These are phyloP conservation scores for Amphiprion percula DNA, from an alignment of 2,113 vertebrate species.

Conservation along the genomic window DNA sequence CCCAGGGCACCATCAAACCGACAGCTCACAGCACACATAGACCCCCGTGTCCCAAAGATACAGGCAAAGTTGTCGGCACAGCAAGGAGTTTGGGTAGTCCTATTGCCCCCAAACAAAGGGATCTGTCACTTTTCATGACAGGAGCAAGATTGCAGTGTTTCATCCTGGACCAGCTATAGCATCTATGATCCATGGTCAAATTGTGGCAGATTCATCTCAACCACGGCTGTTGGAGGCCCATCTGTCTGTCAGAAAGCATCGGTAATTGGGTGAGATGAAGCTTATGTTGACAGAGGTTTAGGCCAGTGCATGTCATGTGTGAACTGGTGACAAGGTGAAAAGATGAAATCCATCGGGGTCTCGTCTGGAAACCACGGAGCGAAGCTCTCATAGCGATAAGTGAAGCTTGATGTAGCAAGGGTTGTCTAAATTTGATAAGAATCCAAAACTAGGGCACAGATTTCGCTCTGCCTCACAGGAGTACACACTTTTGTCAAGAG, in stretches of 20 bases:
- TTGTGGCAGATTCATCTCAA: constrained; percentile 36
- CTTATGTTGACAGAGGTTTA: constrained; percentile 46
- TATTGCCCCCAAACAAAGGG: constrained; percentile 34
- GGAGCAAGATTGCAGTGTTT: constrained; percentile 44
- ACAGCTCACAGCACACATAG: constrained; percentile 60
- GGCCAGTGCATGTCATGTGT: constrained; percentile 49
- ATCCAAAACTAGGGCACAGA: constrained; percentile 64
- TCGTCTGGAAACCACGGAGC: not conserved
- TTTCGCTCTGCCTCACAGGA: constrained; percentile 62
- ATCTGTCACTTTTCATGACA: constrained; percentile 70
- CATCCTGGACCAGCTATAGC: constrained; percentile 9
- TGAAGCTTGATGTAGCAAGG: constrained; percentile 33
- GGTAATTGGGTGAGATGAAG: constrained; percentile 16
- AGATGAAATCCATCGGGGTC: constrained; percentile 29
- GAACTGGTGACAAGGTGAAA: constrained; percentile 56
- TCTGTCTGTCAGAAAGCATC: constrained; percentile 47
- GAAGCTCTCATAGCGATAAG: constrained; percentile 21
- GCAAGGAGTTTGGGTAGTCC: constrained; percentile 47
- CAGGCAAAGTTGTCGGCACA: constrained; percentile 59
- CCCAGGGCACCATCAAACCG: constrained; percentile 67
- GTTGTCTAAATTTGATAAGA: constrained; percentile 58
- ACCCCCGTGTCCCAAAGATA: constrained; percentile 41
- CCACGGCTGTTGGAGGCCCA: not conserved
- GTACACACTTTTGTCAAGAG: constrained; percentile 68
- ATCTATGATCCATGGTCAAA: constrained; percentile 39